phyloP scores from a whole-genome alignment of 2,797 vertebrate genomes.

The Megalops cyprinoides region DNA sequence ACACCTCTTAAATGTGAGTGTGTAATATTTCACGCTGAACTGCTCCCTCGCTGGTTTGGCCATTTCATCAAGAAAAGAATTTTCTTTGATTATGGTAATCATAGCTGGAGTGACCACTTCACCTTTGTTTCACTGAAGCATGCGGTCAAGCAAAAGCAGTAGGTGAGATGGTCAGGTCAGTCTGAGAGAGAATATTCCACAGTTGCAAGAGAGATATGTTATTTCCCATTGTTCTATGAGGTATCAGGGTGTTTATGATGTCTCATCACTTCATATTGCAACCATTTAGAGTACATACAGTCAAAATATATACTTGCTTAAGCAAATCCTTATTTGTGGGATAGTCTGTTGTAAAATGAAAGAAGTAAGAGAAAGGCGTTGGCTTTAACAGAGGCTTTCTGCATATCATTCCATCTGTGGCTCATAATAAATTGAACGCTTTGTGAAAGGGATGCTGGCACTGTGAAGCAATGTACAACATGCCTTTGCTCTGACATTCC shows the following conservation, averaged over 20 bases:
- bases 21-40: slow-evolving; percentile 19
- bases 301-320: background rate
- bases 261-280: background rate
- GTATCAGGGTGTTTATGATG: background rate
- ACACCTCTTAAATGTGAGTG: background rate
- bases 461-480: slow-evolving; percentile 21
- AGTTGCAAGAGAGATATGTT: background rate
- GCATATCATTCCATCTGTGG: background rate
- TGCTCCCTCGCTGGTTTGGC: background rate
- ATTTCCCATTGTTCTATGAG: background rate
- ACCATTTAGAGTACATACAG: background rate
- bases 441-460: background rate
- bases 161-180: background rate
- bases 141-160: background rate
- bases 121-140: background rate
- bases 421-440: slow-evolving; percentile 24
- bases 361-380: background rate
- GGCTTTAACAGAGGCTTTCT: slow-evolving; percentile 11
- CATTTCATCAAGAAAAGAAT: background rate
- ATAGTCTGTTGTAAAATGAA: background rate
- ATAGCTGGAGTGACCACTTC: slow-evolving; percentile 11
- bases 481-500: slow-evolving; percentile 41
- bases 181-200: background rate
- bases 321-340: background rate
- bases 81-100: background rate